phyloP scores from a whole-genome alignment of 2,797 vertebrate genomes.

The Gymnothorax javanicus region DNA sequence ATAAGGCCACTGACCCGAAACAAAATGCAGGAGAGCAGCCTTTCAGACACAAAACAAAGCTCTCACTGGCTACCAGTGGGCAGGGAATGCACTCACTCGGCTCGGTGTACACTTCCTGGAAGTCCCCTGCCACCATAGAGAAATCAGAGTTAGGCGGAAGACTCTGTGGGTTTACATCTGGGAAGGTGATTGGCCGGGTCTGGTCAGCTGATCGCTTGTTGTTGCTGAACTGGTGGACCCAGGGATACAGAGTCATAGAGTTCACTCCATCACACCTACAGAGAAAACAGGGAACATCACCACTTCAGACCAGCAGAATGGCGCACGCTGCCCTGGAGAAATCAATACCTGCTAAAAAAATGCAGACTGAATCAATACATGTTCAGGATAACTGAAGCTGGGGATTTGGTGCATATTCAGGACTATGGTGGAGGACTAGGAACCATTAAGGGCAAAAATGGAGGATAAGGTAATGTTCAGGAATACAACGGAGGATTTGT shows the following conservation, averaged over 20 bases:
- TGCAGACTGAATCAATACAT: constrained; percentile 75
- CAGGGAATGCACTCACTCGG: constrained; percentile 72
- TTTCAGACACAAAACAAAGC: background rate
- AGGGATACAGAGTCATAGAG: constrained; percentile 90
- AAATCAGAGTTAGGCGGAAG: constrained; percentile 89
- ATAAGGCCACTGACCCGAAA: background rate
- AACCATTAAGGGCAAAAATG: constrained; percentile 99
- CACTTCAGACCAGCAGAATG: background rate
- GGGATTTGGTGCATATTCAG: constrained; percentile 92
- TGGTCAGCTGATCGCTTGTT: constrained; percentile 94
- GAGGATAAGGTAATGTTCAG: constrained; percentile 99
- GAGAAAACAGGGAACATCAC: background rate
- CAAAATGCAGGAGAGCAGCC: no score
- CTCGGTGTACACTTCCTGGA: constrained; percentile 93
- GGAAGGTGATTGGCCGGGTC: constrained; percentile 88
- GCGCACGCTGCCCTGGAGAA: background rate
- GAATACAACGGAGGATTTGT: constrained; percentile 90
- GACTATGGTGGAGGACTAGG: constrained; percentile 92
- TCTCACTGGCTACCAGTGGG: background rate
- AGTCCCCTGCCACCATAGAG: constrained; percentile 98
- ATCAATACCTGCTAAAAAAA: background rate
- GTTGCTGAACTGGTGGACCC: constrained; percentile 99
- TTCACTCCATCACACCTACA: constrained; percentile 92
- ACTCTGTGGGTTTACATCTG: constrained; percentile 92
- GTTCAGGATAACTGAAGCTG: constrained; percentile 91